Conservation (phyloP, 2,888 invertebrate genomes). For the Dryobotodes eremita region DNA sequence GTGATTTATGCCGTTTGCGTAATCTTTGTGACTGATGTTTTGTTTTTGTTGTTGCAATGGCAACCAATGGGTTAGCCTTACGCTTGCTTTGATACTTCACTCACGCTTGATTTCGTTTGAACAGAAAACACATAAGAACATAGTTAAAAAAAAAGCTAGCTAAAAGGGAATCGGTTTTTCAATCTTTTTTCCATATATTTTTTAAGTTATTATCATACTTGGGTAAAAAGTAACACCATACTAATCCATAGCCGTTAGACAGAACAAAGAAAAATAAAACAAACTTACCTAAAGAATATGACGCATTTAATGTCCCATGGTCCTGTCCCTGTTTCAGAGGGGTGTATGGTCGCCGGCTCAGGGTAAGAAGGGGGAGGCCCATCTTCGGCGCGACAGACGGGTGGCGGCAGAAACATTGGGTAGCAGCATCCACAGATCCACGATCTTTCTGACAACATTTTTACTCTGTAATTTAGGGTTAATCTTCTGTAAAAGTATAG, state of each 20-base stretch:
- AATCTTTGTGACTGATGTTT: neutral
- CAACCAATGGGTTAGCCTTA: neutral
- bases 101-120: neutral
- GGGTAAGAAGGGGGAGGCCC: slow-evolving; percentile 52
- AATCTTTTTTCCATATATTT: neutral
- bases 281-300: slow-evolving; percentile 42
- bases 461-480: slow-evolving; percentile 17
- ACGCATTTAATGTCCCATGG: slow-evolving; percentile 48
- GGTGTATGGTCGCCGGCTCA: slow-evolving; percentile 48
- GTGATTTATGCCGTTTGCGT: slow-evolving; percentile 62
- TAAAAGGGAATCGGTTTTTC: neutral
- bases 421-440: slow-evolving; percentile 21
- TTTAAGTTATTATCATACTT: neutral
- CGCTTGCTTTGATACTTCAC: neutral
- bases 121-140: too few species aligned
- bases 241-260: neutral
- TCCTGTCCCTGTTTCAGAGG: slow-evolving; percentile 40
- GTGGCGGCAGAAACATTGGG: slow-evolving; percentile 31
- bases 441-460: slow-evolving; percentile 26
- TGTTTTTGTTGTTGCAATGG: neutral
- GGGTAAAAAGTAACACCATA: neutral
- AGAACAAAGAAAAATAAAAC: slow-evolving; percentile 44
- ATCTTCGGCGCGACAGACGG: slow-evolving; percentile 43
- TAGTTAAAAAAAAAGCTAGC: neutral
- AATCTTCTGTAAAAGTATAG: neutral